These are phyloP conservation scores for Octomys mimax DNA, from an alignment of 2,797 vertebrate genomes.

Conservation along the genomic window DNA sequence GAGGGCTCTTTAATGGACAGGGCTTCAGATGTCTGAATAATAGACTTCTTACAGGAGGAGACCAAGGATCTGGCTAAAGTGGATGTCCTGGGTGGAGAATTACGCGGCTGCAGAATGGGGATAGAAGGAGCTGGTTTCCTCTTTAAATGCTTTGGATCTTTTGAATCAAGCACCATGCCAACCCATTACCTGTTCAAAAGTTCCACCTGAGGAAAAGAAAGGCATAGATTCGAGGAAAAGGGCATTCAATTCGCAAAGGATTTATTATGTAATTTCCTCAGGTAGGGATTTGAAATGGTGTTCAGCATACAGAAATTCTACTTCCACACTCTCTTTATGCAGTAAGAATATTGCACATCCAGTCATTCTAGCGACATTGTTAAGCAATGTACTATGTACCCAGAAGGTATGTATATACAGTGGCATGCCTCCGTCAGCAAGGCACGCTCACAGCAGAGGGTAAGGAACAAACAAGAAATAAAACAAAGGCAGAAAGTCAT, in stretches of 20 bases:
- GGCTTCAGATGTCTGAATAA: not conserved
- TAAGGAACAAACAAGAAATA: slow-evolving; percentile 33
- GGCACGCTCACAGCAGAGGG: not conserved
- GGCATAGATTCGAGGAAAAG: slow-evolving; percentile 33
- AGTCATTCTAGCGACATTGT: not conserved
- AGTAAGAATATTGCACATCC: not conserved
- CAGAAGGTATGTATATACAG: not conserved
- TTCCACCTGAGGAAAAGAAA: slow-evolving; percentile 28
- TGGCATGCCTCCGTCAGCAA: not conserved
- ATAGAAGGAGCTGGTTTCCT: not conserved
- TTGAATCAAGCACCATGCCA: slow-evolving; percentile 27
- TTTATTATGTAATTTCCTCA: slow-evolving; percentile 47
- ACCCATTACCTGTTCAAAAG: slow-evolving; percentile 3
- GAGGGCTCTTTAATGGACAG: not conserved
- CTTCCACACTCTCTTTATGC: not conserved
- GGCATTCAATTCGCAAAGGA: not conserved
- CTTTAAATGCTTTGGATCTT: slow-evolving; percentile 11
- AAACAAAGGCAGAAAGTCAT: not conserved
- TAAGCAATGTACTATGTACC: not conserved
- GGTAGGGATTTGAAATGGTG: not conserved
- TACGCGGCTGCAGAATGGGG: not conserved
- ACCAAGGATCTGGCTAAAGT: not conserved
- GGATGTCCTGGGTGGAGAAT: not conserved
- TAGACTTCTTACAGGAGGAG: not conserved
- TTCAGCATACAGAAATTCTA: not conserved